Evolutionary conservation across 2,888 invertebrate genomes (phyloP).

Genomic region (Calephelis perditalis): DNA sequence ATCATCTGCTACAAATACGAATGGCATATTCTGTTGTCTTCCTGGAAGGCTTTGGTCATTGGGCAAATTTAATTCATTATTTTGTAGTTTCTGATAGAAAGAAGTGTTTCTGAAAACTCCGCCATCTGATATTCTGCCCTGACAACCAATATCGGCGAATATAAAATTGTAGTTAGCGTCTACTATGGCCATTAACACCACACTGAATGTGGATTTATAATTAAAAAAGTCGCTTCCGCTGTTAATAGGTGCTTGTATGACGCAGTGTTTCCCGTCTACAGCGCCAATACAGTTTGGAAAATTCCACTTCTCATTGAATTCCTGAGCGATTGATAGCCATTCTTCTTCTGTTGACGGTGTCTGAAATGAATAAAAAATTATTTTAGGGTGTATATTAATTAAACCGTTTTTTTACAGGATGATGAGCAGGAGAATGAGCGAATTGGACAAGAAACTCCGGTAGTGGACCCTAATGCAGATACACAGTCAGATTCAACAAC

Average conservation of each 20-base stretch:
- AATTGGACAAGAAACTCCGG: slow-evolving; percentile 25
- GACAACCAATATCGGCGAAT: slow-evolving; percentile 27
- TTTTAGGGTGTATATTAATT: slow-evolving; percentile 6
- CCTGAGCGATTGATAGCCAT: slow-evolving; percentile 29
- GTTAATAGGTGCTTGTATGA: slow-evolving; percentile 28
- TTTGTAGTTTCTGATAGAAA: slow-evolving; percentile 27
- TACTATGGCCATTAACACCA: slow-evolving; percentile 29
- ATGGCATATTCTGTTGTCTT: slow-evolving; percentile 27
- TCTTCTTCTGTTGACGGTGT: slow-evolving; percentile 28
- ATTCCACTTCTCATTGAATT: slow-evolving; percentile 31
- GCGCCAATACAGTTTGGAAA: slow-evolving; percentile 17
- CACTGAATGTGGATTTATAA: slow-evolving; percentile 28
- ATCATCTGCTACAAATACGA: too few species aligned
- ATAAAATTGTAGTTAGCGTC: slow-evolving; percentile 32
- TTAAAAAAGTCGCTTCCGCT: slow-evolving; percentile 27
- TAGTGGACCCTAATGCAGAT: slow-evolving; percentile 22
- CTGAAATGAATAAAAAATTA: slow-evolving; percentile 22
- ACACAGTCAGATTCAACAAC: slow-evolving; percentile 26
- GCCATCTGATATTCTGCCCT: slow-evolving; percentile 17
- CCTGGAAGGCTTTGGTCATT: slow-evolving; percentile 23
- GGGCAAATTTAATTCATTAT: slow-evolving; percentile 15
- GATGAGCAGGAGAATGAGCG: slow-evolving; percentile 26
- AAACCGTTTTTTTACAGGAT: not conserved
- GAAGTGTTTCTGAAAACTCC: slow-evolving; percentile 29
- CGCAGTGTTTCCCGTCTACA: slow-evolving; percentile 29